Conservation (phyloP, 2,797 vertebrate genomes). For the Pangasius sanitwongsei region DNA sequence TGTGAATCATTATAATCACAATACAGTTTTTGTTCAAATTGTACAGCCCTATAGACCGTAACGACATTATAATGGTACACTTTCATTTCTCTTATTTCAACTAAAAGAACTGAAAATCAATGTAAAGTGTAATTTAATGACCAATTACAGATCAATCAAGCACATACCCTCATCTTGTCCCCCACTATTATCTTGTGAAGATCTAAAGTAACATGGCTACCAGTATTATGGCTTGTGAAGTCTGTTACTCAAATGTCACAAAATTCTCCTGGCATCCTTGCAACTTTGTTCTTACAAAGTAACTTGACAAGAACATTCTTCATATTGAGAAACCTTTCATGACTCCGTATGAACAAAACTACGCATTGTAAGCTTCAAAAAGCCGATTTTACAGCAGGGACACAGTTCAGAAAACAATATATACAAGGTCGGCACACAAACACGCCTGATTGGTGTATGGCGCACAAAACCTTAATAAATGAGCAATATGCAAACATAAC, state of each 20-base stretch:
- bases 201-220: not conserved
- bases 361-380: not conserved
- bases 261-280: not conserved
- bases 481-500: not conserved
- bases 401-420: not conserved
- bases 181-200: not conserved
- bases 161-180: not conserved
- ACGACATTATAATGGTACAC: not conserved
- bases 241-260: not conserved
- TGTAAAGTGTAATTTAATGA: not conserved
- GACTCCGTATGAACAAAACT: not conserved
- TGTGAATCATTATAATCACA: not conserved
- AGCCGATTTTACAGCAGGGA: not conserved
- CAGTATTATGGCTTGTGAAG: not conserved
- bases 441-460: not conserved
- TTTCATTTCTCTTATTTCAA: not conserved
- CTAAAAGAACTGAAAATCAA: not conserved
- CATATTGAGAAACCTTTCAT: not conserved
- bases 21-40: not conserved
- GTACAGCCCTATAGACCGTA: not conserved
- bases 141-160: not conserved
- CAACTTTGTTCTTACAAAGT: not conserved
- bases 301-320: not conserved
- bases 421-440: not conserved
- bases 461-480: not conserved